phyloP scores from a whole-genome alignment of 1,140 invertebrate genomes.

The Zaprionus africanus region DNA sequence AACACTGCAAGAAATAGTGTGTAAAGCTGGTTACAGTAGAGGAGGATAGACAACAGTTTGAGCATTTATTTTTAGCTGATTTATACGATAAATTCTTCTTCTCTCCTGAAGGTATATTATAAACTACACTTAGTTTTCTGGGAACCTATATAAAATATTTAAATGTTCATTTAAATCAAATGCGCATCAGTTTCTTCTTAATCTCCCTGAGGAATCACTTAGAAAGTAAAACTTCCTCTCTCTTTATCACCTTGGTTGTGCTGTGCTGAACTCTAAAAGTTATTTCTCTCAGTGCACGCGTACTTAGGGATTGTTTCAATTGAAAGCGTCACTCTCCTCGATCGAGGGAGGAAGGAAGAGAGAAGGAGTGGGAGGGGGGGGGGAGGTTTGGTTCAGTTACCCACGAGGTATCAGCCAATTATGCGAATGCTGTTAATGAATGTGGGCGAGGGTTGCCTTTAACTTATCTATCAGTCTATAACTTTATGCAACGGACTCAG shows the following conservation, averaged over 20 bases:
- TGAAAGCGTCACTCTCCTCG: neutral
- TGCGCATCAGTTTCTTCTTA: too few relatives aligned
- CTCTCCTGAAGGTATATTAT: too few relatives aligned
- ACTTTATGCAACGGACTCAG: conserved; percentile 66
- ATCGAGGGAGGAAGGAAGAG: too few relatives aligned
- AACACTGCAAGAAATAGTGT: neutral
- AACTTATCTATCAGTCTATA: conserved; percentile 69
- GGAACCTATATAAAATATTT: too few relatives aligned
- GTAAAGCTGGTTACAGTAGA: neutral
- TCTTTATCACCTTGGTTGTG: neutral
- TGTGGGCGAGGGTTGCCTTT: conserved; percentile 71
- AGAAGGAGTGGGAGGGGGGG: neutral
- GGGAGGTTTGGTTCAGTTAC: conserved; percentile 57
- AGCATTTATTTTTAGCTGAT: neutral
- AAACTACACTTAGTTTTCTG: too few relatives aligned
- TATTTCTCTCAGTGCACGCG: neutral
- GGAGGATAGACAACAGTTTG: too few relatives aligned
- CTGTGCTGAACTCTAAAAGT: neutral
- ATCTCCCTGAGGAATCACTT: neutral
- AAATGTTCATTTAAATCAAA: too few relatives aligned
- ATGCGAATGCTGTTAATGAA: conserved; percentile 80
- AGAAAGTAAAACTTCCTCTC: neutral
- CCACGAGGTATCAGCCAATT: conserved; percentile 61
- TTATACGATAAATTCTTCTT: neutral
- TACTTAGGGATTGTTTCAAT: conserved; percentile 49